Evolutionary conservation across 2,888 invertebrate species (phyloP).

Genomic region (Andricus quercusramuli): DNA sequence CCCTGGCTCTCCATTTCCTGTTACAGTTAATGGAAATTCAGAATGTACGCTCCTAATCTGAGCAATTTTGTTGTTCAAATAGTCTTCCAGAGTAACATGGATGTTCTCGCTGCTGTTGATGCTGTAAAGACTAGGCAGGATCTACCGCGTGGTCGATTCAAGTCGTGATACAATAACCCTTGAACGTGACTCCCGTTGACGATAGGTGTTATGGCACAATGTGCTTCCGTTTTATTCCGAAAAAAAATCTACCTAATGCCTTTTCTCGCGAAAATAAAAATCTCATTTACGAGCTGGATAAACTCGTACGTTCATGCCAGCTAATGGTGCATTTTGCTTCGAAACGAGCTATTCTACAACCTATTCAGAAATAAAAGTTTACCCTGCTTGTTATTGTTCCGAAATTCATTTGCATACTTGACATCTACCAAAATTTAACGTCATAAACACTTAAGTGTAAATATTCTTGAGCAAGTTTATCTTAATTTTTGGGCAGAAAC

Average conservation of each 20-base stretch:
- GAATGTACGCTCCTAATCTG: slow-evolving; percentile 72
- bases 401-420: neutral
- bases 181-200: slow-evolving; percentile 62
- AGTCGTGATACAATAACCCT: slow-evolving; percentile 60
- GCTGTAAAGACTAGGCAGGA: slow-evolving; percentile 7
- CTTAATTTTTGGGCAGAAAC: neutral
- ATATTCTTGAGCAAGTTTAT: neutral
- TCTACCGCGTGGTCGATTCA: slow-evolving; percentile 46
- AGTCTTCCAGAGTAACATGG: slow-evolving; percentile 55
- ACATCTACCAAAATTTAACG: neutral
- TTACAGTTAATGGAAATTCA: slow-evolving; percentile 76
- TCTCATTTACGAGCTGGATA: neutral
- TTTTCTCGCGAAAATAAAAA: neutral
- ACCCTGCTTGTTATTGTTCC: neutral
- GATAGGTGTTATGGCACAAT: slow-evolving; percentile 46
- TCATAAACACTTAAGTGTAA: neutral
- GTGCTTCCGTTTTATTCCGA: neutral
- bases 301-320: slow-evolving; percentile 5
- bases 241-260: slow-evolving; percentile 1
- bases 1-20: slow-evolving; percentile 69
- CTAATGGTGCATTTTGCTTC: neutral
- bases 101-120: slow-evolving; percentile 18
- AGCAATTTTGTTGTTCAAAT: slow-evolving; percentile 70
- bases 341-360: neutral
- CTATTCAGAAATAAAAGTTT: slow-evolving; percentile 5